Conservation (phyloP, 2,113 vertebrate genomes). For the Panthera uncia region DNA sequence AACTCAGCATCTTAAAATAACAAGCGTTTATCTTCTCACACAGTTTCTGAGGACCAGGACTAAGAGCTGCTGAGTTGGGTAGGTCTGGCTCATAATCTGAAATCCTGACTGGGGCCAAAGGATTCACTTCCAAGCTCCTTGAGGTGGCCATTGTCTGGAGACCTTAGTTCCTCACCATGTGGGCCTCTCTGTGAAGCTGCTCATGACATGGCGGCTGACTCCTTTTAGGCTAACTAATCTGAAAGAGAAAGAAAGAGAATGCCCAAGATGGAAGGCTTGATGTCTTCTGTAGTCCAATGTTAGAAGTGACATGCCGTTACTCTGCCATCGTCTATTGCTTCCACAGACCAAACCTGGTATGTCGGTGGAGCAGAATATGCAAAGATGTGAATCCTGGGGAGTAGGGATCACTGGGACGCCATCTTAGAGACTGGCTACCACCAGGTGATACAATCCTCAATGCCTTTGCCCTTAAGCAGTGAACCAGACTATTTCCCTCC, state of each 20-base stretch:
- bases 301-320: background rate
- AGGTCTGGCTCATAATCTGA: background rate
- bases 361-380: background rate
- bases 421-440: background rate
- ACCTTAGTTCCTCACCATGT: background rate
- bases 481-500: background rate
- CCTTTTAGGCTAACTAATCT: background rate
- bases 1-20: background rate
- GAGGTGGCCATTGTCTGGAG: background rate
- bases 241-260: background rate
- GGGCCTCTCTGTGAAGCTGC: background rate
- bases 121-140: background rate
- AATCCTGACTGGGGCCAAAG: background rate
- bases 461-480: background rate
- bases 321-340: background rate
- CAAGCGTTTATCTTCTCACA: background rate
- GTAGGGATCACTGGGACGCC: background rate
- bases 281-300: background rate
- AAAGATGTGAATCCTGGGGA: background rate
- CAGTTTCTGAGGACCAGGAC: background rate
- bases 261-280: background rate
- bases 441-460: background rate
- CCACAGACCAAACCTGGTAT: background rate
- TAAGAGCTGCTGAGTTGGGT: background rate
- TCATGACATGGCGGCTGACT: background rate